Base-by-base conservation (phyloP, 1,140 invertebrate species). In the Cataglyphis hispanica region DNA sequence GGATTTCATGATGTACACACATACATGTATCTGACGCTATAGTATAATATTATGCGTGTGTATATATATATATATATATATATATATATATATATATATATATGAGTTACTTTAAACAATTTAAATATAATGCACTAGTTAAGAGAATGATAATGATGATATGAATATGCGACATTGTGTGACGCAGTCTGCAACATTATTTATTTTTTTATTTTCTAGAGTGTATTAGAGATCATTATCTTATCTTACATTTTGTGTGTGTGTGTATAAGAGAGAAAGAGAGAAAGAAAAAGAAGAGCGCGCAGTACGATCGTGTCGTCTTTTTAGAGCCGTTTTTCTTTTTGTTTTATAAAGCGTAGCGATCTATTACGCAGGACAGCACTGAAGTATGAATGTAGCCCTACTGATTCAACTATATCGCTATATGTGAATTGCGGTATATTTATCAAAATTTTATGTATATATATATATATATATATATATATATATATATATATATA, bases 151-250 rank as follows among this genome's bases (percentile, higher is more conserved):
- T 72, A 67, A 50, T 50, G 46, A 19, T 50, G 46, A 50, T 83
- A 83, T 74, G 78, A n/a, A 80, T 77, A 69, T 61, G 67, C 78
- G n/a, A n/a, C 61, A 43, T 34, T 60, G 46, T 50, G 16, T 50
- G 67, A 72, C 67, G 78, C 78, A 83, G 22, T 81, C 78, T 61
- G 78, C 66, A 43, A 81, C 19, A 61, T 83, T 72, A 72, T 72
- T 83, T 83, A 46, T 60, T 83, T 72, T 67, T 40, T 40, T 67
- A 16, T n/a, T 60, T 40, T n/a, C 37, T 83, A 83, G 16, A 50
- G 34, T 60, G 67, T 72, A 83, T 83, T 83, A 74, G 78, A 83
- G 78, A 83, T 83, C 78, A 83, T 83, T 83, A 74, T 72, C 66
- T 83, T 83, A 83, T 72, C 78, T 83, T 83, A 83, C 78, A 83